phyloP scores from a whole-genome alignment of 2,797 vertebrate genomes.

The Acropternis orthonyx region DNA sequence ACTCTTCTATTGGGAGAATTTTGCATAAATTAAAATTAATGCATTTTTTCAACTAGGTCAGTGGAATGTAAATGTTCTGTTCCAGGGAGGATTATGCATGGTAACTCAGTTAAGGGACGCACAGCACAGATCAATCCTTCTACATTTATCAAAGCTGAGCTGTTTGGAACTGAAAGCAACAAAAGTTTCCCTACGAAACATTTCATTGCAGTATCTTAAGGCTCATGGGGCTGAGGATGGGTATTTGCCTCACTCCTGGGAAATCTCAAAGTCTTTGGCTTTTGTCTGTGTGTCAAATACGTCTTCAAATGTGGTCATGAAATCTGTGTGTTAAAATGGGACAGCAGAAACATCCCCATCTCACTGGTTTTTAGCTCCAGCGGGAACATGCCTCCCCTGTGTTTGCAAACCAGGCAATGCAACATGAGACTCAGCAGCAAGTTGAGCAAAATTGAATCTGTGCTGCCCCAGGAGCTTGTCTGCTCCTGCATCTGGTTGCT shows the following conservation, averaged over 20 bases:
- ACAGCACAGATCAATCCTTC: conserved; percentile 31
- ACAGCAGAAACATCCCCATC: background rate
- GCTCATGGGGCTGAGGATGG: background rate
- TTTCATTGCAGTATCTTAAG: background rate
- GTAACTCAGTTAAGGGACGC: conserved; percentile 37
- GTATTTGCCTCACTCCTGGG: background rate
- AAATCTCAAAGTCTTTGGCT: background rate
- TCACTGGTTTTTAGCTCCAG: background rate
- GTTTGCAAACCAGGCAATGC: background rate
- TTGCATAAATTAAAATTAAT: conserved; percentile 74
- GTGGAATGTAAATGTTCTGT: conserved; percentile 67
- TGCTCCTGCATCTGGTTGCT: background rate
- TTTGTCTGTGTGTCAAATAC: background rate
- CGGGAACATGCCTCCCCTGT: background rate
- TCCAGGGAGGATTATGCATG: conserved; percentile 59
- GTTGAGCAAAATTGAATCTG: background rate
- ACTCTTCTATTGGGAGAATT: conserved; percentile 38
- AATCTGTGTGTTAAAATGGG: background rate
- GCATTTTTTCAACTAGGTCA: conserved; percentile 71
- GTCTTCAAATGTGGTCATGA: background rate
- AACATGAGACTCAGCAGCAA: background rate
- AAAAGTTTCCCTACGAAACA: background rate
- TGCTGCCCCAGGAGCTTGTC: background rate
- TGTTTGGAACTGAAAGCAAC: conserved; percentile 20
- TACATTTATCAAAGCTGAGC: conserved; percentile 51